Base-by-base conservation (phyloP, 2,113 vertebrate species). In the Scomber japonicus region DNA sequence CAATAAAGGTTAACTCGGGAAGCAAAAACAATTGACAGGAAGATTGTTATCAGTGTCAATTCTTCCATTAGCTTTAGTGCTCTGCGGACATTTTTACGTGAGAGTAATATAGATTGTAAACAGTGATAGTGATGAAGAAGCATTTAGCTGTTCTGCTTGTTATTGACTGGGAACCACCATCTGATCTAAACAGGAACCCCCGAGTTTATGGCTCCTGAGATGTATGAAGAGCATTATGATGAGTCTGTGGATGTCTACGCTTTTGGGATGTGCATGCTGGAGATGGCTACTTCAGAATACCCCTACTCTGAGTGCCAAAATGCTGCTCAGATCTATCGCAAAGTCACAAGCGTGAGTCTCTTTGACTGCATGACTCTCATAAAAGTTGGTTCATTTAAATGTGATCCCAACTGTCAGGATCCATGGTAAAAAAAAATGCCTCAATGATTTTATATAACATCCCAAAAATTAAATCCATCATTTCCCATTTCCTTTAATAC, bases 241-340 rank as follows among this genome's bases (percentile, higher is more conserved):
- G 97, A 98, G 87, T 97, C 96, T 31, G 97, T 98, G 70, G 97
- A 98, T 61, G 97, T 97, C 71, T 98, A 98, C 75, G 97, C 97
- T 85, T 98, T 98, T 92, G 97, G 97, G 78, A 98, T 98, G 97
- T 98, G 97, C 89, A 97, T 98, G 97, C 84, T 98, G 83, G 97
- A 98, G 93, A 98, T 98, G 97, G 97, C 97, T 56, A 98, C 97
- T 40, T 98, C 97, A 0, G 97, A 98, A 88, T 98, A 98, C 76
- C 97, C 97, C 7, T 98, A 98, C 91, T 98, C 97, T 13, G 97
- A 98, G 88, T 97, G 97, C 89, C 97, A 98, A 90, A 98, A 98
- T 79, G 96, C 97, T 53, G 97, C 97, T 76, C 97, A 98, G 87
- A 98, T 98, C 93, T 98, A 97, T 91, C 97, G 97, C 88, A 98